Conservation (phyloP, 35 echinoderm and acorn worm genomes). For the Heliocidaris erythrogramma region DNA sequence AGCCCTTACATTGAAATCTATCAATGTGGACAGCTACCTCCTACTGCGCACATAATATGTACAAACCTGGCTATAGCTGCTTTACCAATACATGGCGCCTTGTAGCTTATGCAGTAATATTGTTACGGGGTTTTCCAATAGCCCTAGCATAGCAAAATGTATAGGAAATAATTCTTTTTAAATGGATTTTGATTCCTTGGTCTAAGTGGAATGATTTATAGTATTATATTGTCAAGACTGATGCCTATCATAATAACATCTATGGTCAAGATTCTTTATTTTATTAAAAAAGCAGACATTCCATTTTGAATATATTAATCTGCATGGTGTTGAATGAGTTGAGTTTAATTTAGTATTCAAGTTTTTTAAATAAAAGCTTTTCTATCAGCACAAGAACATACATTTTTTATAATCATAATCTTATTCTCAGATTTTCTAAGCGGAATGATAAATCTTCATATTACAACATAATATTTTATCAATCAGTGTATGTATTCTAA, state of each 20-base stretch:
- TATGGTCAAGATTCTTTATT: no score
- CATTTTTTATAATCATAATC: no score
- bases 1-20: not conserved
- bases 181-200: not conserved
- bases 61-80: not conserved
- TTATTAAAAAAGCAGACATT: no score
- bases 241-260: no score
- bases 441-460: no score
- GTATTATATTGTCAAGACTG: no score
- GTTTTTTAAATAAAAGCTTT: no score
- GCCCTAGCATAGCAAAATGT: not conserved
- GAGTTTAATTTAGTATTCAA: no score
- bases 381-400: no score
- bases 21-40: not conserved
- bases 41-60: not conserved
- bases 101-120: not conserved
- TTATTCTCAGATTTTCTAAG: no score
- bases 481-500: not conserved
- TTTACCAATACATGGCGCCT: not conserved
- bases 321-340: no score
- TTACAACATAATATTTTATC: not conserved
- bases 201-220: not conserved
- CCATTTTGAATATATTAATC: not conserved
- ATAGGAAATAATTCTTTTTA: not conserved
- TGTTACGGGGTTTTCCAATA: not conserved